A percentile compares a stretch with the other conserved stretches of the same genome.
Conservation (phyloP, 2,113 vertebrate genomes). For the Condylura cristata region DNA sequence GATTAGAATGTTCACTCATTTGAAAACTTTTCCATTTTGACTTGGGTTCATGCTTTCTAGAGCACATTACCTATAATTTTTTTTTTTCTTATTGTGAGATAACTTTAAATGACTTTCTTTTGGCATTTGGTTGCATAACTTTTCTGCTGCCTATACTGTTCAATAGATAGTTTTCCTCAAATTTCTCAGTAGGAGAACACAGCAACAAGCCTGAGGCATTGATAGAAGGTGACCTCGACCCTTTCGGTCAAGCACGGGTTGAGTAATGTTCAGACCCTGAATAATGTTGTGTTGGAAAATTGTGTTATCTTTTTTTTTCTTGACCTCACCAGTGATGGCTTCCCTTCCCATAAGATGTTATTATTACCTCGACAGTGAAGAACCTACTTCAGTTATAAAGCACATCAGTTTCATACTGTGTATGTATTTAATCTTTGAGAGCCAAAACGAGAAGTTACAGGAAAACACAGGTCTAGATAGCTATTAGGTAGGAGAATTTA, state of each 20-base stretch:
- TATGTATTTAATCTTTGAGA: not conserved
- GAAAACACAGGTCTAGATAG: not conserved
- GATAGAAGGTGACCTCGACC: not conserved
- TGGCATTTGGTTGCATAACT: not conserved
- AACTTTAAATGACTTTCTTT: constrained; percentile 15
- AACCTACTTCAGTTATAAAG: not conserved
- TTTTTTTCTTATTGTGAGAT: not conserved
- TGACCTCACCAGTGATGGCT: not conserved
- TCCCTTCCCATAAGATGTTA: constrained; percentile 3
- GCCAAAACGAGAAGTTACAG: constrained; percentile 21
- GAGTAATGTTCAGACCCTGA: not conserved
- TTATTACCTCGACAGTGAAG: constrained; percentile 47
- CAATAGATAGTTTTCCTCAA: not conserved
- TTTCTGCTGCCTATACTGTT: not conserved
- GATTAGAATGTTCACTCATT: too few relatives aligned
- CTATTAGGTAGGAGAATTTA: not conserved
- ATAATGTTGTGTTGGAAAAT: constrained; percentile 7
- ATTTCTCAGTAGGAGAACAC: not conserved
- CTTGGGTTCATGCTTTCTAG: not conserved
- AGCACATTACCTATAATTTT: not conserved
- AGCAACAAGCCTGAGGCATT: not conserved
- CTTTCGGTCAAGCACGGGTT: not conserved
- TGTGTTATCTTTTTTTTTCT: not conserved
- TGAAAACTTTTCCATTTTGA: not conserved
- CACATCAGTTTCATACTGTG: not conserved